Percentiles rank a stretch among this genome's conserved stretches.
Evolutionary conservation across 2,888 invertebrate genomes (phyloP).

Genomic region (Agrilus cyanescens): DNA sequence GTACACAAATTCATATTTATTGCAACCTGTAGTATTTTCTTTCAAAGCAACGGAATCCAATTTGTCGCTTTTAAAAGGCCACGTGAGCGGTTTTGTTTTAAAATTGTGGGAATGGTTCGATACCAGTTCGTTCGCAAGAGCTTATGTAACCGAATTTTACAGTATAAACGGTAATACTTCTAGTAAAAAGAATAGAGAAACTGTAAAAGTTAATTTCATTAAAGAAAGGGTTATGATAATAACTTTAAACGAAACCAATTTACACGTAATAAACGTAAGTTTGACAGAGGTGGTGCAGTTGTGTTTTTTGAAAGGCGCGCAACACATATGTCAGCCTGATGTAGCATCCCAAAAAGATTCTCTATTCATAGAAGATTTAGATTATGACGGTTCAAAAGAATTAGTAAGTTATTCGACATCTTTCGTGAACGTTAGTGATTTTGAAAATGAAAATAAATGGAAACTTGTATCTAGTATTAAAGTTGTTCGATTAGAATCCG

Average conservation of each 20-base stretch:
- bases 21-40: constrained; percentile 58
- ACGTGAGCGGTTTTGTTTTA: constrained; percentile 62
- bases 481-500: constrained; percentile 58
- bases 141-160: background rate
- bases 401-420: constrained; percentile 65
- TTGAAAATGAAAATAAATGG: constrained; percentile 34
- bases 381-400: constrained; percentile 65
- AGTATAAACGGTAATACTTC: constrained; percentile 6
- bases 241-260: constrained; percentile 62
- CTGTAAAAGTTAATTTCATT: constrained; percentile 12
- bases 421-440: constrained; percentile 25
- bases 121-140: constrained; percentile 8
- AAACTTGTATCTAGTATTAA: constrained; percentile 55
- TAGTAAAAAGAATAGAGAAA: constrained; percentile 4
- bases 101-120: constrained; percentile 75
- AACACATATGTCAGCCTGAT: constrained; percentile 58
- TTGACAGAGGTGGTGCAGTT: constrained; percentile 67
- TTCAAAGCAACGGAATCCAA: constrained; percentile 38
- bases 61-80: constrained; percentile 34
- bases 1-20: constrained; percentile 56
- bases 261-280: constrained; percentile 65
- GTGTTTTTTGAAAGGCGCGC: constrained; percentile 40
- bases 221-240: constrained; percentile 62
- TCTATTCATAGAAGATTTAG: constrained; percentile 60
- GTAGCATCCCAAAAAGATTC: constrained; percentile 61